These are phyloP conservation scores for Leucophora obtusa DNA, from an alignment of 2,888 invertebrate species.

Conservation along the genomic window DNA sequence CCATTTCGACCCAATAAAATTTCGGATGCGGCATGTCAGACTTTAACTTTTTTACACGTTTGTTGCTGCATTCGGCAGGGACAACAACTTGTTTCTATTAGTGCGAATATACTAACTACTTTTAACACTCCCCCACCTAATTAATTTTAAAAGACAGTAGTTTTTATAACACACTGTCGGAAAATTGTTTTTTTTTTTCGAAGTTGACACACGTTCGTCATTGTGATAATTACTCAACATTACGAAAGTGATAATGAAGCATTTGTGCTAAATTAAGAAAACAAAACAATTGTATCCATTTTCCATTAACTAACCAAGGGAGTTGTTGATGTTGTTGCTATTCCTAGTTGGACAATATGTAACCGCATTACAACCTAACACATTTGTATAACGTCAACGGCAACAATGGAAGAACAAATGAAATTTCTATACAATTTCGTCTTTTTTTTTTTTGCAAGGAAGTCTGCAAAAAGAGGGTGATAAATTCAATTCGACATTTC, in stretches of 20 bases:
- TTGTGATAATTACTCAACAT: slow-evolving; percentile 52
- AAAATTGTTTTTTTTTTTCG: slow-evolving; percentile 19
- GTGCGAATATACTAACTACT: no score
- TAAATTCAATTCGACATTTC: slow-evolving; percentile 55
- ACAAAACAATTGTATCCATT: neutral
- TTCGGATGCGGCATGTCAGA: no score
- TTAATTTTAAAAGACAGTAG: neutral
- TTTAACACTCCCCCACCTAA: neutral
- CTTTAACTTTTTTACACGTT: no score
- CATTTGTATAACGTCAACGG: slow-evolving; percentile 30
- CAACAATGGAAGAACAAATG: slow-evolving; percentile 34
- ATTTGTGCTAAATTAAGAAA: slow-evolving; percentile 30
- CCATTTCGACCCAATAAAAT: no score
- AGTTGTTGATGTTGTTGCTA: slow-evolving; percentile 24
- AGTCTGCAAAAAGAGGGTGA: slow-evolving; percentile 26
- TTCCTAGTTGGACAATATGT: slow-evolving; percentile 32
- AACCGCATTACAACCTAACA: slow-evolving; percentile 45
- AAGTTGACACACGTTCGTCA: slow-evolving; percentile 50
- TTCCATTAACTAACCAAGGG: slow-evolving; percentile 24
- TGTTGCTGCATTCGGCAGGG: no score
- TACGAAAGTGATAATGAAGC: slow-evolving; percentile 47
- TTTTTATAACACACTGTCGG: slow-evolving; percentile 23
- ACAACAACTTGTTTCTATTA: no score
- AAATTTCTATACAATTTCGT: slow-evolving; percentile 46
- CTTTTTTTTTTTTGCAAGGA: slow-evolving; percentile 50